Evolutionary conservation across 2,888 invertebrate genomes (phyloP), one percentile per base, ranked within the genome.

Genomic region (Suillia variegata): DNA sequence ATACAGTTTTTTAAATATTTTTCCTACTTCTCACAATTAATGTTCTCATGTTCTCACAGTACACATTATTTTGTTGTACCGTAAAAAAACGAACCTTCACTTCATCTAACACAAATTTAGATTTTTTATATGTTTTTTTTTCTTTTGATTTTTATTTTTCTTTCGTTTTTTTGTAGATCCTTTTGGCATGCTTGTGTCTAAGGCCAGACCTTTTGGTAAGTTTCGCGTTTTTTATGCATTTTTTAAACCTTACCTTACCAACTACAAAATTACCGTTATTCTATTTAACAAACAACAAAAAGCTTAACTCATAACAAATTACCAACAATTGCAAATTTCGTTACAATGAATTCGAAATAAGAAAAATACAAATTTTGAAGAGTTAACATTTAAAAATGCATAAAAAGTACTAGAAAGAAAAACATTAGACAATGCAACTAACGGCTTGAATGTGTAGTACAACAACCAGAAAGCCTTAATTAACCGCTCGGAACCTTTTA

Each of bases 111-210:
- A n/a, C n/a, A n/a, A n/a, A n/a, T n/a, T n/a, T n/a, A n/a, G n/a
- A n/a, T n/a, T n/a, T n/a, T n/a, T n/a, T n/a, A n/a, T n/a, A 45
- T 52, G 53, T 53, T 38, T 54, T 65, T 61, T 54, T 66, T 62
- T 67, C 67, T 66, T 67, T 80, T 72, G 73, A 69, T 80, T 77
- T 73, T 73, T 67, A 73, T 81, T 82, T 84, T 78, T 81, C 83
- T 85, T 82, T 81, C 79, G 81, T 80, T 83, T 80, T 79, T 86
- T 87, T 87, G 84, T 87, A 87, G 87, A 87, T 87, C 84, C 87
- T 87, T 87, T 87, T 87, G 87, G 87, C 87, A 87, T 87, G 87
- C 87, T 86, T 87, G 87, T 87, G 87, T 87, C 87, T 87, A 86
- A 87, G 87, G 87, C 87, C 87, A 87, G 87, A 87, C 85, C 86